Evolutionary conservation across 2,113 vertebrate species (phyloP), one percentile per base, ranked within the genome.

Genomic region (Cyanistes caeruleus): DNA sequence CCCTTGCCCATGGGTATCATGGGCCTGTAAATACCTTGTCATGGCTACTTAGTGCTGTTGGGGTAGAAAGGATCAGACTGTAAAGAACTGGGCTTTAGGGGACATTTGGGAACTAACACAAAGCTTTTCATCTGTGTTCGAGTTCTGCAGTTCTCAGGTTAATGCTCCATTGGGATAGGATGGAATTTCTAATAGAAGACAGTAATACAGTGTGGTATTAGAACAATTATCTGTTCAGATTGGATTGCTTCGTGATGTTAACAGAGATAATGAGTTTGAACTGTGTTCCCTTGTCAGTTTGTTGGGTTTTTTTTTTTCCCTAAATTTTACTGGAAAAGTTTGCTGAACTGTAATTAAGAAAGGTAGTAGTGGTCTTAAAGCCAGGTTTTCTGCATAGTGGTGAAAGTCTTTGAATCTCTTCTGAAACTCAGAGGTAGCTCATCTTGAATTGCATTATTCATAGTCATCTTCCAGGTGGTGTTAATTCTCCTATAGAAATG

Each of bases 121-220:
- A 2, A 4, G 0, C 6, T 56, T 64, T 84, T 81, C 35, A 27
- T 63, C 39, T 43, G 0, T 48, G 6, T 53, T 62, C 2, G 0
- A 27, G 21, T 41, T 68, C 18, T 46, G 20, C 46, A 76, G 24
- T 85, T 93, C 7, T 33, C 53, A 58, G 22, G 10, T 62, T 79
- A 43, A 21, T 31, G 20, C 31, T 69, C 10, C 56, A 2, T 39
- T 84, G 18, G 25, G 27, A 7, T 63, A 39, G 63, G 28, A 46
- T 92, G 68, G 59, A 33, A 51, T 92, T 84, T 39, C 43, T 80
- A 19, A 15, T 37, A 28, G 31, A 65, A 13, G 37, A 18, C 25
- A 4, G 10, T 27, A n/a, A 30, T 30, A 13, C 7, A 15, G 0
- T 62, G 24, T 35, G 23, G 13, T 44, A 9, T 55, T 60, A 39